Evolutionary conservation across 2,113 vertebrate species (phyloP), one percentile per base, ranked within the genome.

Genomic region (Haemorhous mexicanus): DNA sequence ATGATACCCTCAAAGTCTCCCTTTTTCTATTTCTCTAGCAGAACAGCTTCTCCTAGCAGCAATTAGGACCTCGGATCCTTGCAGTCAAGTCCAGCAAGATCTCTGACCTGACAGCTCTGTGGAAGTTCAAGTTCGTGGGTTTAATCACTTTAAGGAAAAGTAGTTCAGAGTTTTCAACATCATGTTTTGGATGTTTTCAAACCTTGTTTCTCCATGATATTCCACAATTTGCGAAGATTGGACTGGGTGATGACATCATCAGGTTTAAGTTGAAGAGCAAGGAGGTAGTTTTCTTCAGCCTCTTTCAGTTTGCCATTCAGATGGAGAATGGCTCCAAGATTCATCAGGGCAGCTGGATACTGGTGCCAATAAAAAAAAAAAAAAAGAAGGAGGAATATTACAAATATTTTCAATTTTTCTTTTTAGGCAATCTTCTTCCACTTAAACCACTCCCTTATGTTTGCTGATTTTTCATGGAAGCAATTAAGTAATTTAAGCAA

Each of bases 141-240:
- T 87, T 89, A 97, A 84, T 80, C 63, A 44, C 44, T 58, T 91
- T 59, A 80, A 27, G 55, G 19, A 94, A 84, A n/a, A 63, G 28
- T 58, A 47, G 46, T 63, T 74, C 37, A 70, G 58, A 33, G 35
- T 69, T 86, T 83, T 89, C 61, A 19, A 41, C 80, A 87, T 99
- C 98, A 99, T 86, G 98, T 98, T 96, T 98, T 98, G 17, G 94
- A 98, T 79, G 98, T 99, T 98, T 98, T 99, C 96, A 99, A 97
- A 96, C 99, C 99, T 98, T 99, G 99, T 89, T 99, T 99, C 97
- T 99, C 99, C 99, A 99, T 99, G 97, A 99, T 99, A 97, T 99
- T 99, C 99, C 99, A 99, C 80, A 99, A 97, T 96, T 99, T 99
- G 74, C 99, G 99, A 92, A 99, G 98, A 95, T 99, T 99, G 83